Percentiles rank a stretch among this genome's conserved stretches.
These are phyloP conservation scores for Ephestia elutella DNA, from an alignment of 1,140 invertebrate genomes.

Conservation along the genomic window DNA sequence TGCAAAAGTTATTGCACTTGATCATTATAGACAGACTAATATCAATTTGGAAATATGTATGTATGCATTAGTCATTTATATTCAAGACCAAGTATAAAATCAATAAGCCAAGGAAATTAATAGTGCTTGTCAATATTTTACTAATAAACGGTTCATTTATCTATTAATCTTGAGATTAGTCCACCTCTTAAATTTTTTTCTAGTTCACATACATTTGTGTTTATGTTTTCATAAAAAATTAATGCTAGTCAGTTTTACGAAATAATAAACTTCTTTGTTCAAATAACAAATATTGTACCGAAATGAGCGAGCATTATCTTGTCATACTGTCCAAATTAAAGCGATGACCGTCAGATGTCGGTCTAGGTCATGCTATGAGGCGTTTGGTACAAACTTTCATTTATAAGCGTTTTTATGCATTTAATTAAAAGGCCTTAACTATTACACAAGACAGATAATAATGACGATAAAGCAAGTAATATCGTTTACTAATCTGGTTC, in stretches of 20 bases:
- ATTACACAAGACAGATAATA: neutral
- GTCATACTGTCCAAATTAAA: conserved; percentile 15
- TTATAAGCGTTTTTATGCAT: neutral
- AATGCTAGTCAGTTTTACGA: no score
- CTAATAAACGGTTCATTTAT: no score
- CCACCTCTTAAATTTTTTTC: no score
- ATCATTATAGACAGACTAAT: neutral
- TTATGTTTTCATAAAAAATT: no score
- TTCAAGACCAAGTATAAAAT: no score
- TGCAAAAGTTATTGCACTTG: conserved; percentile 7
- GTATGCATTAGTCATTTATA: no score
- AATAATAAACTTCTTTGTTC: neutral
- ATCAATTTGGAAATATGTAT: no score
- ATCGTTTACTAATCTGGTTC: no score
- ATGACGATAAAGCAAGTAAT: neutral
- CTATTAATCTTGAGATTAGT: no score
- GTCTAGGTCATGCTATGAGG: conserved; percentile 34
- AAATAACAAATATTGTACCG: neutral
- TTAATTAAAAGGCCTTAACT: neutral
- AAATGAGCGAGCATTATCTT: neutral
- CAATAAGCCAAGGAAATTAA: no score
- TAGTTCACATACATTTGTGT: no score
- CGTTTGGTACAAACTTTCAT: neutral
- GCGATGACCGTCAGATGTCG: conserved; percentile 37
- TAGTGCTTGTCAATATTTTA: no score